Base-by-base conservation (phyloP, 2,888 invertebrate species). In the Galeruca laticollis region DNA sequence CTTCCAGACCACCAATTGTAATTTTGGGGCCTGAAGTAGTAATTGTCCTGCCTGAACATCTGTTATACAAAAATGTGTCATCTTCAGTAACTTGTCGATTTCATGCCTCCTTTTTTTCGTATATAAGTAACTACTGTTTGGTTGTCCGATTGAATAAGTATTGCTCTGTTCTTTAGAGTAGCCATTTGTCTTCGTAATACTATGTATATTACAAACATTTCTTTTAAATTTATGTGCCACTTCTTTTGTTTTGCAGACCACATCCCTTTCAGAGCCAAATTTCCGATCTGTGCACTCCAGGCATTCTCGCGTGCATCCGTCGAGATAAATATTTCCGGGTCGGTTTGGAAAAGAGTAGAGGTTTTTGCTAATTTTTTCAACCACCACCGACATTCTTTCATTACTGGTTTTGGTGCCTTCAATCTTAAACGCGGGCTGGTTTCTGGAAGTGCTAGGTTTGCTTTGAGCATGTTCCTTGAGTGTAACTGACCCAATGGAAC, bases 1-100 rank as follows among this genome's bases (percentile, higher is more conserved):
- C 66, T 71, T 74, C 79, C 78, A 79, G n/a, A 74, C 78, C 66
- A 77, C 75, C 74, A 81, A 73, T 47, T 62, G 43, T 69, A 31
- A 75, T 69, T 52, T 69, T n/a, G n/a, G n/a, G 63, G 18, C 75
- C 75, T 1, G 76, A 75, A 6, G 73, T 76, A 8, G 10, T 59
- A 6, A 68, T 68, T 10, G 75, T 73, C 33, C 26, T 54, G 6
- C 66, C 64, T n/a, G n/a, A n/a, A n/a, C n/a, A n/a, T n/a, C n/a
- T 51, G 75, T 73, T 54, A 69, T 20, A 52, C 73, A 49, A 4
- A 11, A 10, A 13, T 20, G 47, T 8, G 66, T 33, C 49, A 71
- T 15, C 11, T 62, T 5, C 51, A 64, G 31, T 21, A 31, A 2
- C 20, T 21, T 47, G 10, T 37, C 11, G 75, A 75, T 60, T 49